These are phyloP conservation scores for Gopherus evgoodei DNA, from an alignment of 2,113 vertebrate species.

Conservation along the genomic window DNA sequence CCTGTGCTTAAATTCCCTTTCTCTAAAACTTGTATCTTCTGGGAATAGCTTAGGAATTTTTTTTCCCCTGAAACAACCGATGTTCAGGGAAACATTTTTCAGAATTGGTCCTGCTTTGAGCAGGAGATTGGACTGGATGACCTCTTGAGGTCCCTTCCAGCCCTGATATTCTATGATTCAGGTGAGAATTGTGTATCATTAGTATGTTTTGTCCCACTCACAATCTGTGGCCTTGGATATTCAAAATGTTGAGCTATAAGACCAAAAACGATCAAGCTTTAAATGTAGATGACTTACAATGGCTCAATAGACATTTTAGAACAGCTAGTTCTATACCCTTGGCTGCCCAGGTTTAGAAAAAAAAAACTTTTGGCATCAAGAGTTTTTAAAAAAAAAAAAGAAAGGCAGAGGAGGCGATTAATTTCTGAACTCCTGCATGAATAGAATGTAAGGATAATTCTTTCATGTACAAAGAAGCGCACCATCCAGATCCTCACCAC, in stretches of 20 bases:
- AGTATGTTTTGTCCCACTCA: neutral
- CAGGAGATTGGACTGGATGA: too few relatives aligned
- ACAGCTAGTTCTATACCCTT: neutral
- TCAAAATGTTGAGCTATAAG: conserved; percentile 16
- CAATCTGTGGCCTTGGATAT: neutral
- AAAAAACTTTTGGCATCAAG: neutral
- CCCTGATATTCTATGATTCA: too few relatives aligned
- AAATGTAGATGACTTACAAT: neutral
- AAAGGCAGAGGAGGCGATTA: neutral
- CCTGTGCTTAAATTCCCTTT: conserved; percentile 27
- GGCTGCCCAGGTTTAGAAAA: neutral
- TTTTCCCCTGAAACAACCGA: conserved; percentile 1
- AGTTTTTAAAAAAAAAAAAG: neutral
- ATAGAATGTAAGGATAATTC: neutral
- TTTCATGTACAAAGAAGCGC: neutral
- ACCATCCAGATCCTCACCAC: neutral
- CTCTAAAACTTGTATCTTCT: conserved; percentile 2
- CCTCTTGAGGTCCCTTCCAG: too few relatives aligned
- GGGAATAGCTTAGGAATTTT: conserved; percentile 19
- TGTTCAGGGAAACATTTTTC: neutral
- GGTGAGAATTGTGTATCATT: conserved; percentile 47
- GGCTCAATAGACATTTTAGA: neutral
- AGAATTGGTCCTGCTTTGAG: too few relatives aligned
- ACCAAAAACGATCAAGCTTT: conserved; percentile 25
- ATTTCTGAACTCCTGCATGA: neutral